Evolutionary conservation across 2,113 vertebrate species (phyloP).

Genomic region (Hyla sarda): DNA sequence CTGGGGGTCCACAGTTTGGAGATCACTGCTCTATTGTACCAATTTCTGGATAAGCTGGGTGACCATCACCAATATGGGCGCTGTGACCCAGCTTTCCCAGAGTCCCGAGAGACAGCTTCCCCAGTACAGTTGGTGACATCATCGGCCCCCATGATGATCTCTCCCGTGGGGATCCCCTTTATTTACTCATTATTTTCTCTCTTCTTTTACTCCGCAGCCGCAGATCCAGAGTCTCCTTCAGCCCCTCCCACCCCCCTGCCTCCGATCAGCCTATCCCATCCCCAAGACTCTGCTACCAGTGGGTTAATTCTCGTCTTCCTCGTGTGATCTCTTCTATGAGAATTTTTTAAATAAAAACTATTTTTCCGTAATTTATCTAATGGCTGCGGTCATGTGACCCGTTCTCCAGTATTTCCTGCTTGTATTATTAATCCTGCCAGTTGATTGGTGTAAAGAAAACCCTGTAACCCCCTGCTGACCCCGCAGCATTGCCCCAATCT

Average conservation of each 20-base stretch:
- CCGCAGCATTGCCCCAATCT: no score
- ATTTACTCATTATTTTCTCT: neutral
- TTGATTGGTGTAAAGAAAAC: neutral
- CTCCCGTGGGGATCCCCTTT: neutral
- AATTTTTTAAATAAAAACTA: neutral
- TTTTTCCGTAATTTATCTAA: neutral
- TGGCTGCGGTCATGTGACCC: neutral
- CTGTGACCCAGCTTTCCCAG: no score
- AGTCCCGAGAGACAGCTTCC: no score
- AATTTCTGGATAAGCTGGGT: no score
- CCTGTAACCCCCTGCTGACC: neutral
- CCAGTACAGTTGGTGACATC: neutral
- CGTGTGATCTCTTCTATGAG: neutral
- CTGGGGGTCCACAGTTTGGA: no score
- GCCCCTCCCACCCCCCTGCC: neutral
- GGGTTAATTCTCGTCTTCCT: neutral
- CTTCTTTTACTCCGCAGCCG: neutral
- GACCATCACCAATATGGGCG: no score
- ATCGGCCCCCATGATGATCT: neutral
- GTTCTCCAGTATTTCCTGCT: neutral
- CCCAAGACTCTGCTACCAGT: neutral
- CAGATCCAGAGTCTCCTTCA: neutral
- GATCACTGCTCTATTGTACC: no score
- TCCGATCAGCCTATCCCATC: neutral
- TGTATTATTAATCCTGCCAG: neutral